Base-by-base conservation (phyloP, 2,888 invertebrate species). In the Ethmia dodecea region DNA sequence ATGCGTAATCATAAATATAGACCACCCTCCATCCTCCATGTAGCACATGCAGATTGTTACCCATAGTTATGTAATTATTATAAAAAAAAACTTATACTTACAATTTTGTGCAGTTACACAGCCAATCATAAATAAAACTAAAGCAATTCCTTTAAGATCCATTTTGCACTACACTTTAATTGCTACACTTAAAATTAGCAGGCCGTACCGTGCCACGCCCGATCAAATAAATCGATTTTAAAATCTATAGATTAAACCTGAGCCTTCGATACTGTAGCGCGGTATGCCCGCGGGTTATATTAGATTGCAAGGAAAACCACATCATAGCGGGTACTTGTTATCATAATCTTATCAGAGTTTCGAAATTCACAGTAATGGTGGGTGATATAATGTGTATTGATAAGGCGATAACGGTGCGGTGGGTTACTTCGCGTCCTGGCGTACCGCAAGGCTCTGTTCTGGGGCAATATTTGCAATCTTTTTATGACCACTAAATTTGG, bases 301-400 rank as follows among this genome's bases (percentile, higher is more conserved):
- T n/a, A n/a, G n/a, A n/a, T n/a, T n/a, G n/a, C n/a, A n/a, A n/a
- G n/a, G n/a, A 39, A 48, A 52, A 57, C 46, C 49, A 54, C 53
- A 51, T 57, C 60, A 56, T 68, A 65, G 62, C 49, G 49, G 49
- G 47, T 52, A 47, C 57, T 59, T 52, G 47, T 35, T 38, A 47
- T 36, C 38, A 27, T 70, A 71, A n/a, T 72, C 70, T 80, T 78
- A 81, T 81, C 80, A 48, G 28, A 39, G 51, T 78, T 79, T 77
- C 69, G 69, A 81, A 79, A 79, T 80, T 75, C 79, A 69, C 47
- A 52, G 72, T 75, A 79, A 70, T 77, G 66, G 65, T 69, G 51
- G 57, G 63, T 66, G 76, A 33, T 28, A 62, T 60, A 66, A 61
- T 52, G 46, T 41, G 40, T 36, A 5, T 28, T 53, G 59, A 60